Evolutionary conservation across 1,140 invertebrate genomes (phyloP), one percentile per base, ranked within the genome.

Genomic region (Bombyx mandarina): DNA sequence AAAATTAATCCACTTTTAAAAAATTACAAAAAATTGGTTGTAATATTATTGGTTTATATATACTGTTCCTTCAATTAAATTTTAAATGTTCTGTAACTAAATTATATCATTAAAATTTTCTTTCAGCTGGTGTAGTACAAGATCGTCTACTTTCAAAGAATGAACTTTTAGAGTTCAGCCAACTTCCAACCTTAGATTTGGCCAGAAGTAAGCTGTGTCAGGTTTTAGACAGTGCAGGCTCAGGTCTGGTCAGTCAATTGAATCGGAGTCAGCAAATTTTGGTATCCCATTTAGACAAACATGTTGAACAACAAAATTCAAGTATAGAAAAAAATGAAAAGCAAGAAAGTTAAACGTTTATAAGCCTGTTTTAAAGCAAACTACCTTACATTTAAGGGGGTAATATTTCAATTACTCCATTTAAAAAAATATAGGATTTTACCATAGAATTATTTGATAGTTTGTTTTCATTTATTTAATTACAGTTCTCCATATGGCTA

Each of bases 91-190:
- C n/a, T 57, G 10, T 43, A 55, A 44, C 45, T 58, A 45, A 55
- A 54, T 54, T 55, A n/a, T 46, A 52, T 54, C 1, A 4, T 60
- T 64, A 2, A 51, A 5, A 35, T 35, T 70, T 47, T 58, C 72
- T 90, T 90, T 67, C 70, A 93, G 92, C 89, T 69, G 93, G 91
- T 43, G 91, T 94, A 60, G 87, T 93, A 53, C 90, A 94, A 63
- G 90, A 91, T 49, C 90, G 82, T 53, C 78, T 94, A n/a, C 62
- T 94, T 43, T 91, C 88, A 45, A 89, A 88, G 52, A 91, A 93
- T 72, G 91, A 94, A 63, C 87, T 94, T 18, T 62, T 92, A 43
- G 88, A 89, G 61, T 93, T 90, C 62, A 91, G 91, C 52, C 80
- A 89, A 69, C 84, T 93, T 67, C 90, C 91, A 1, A 90, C 90